Evolutionary conservation across 2,888 invertebrate species (phyloP).

Genomic region (Diplazon laetatorius): DNA sequence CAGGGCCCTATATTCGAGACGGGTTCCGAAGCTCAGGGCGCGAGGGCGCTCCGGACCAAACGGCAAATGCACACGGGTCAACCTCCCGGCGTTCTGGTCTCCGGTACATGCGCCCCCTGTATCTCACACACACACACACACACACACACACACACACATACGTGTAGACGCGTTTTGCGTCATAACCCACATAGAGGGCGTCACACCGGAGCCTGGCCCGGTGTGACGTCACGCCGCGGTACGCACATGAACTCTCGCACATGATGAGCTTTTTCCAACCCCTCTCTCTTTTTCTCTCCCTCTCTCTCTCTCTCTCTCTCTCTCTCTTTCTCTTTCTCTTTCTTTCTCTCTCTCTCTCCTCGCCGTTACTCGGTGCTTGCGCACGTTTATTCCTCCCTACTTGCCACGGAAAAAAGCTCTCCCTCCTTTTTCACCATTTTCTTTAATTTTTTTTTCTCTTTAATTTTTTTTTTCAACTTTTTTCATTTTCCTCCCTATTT

Average conservation of each 20-base stretch:
- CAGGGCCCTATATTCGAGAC: conserved; percentile 48
- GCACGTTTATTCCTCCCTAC: neutral
- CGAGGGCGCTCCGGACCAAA: conserved; percentile 68
- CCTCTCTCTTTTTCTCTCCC: neutral
- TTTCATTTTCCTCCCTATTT: neutral
- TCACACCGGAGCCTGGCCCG: conserved; percentile 75
- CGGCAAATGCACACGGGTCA: conserved; percentile 75
- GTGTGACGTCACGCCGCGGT: conserved; percentile 60
- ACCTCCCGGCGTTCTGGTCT: conserved; percentile 64
- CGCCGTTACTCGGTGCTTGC: neutral
- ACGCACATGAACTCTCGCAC: conserved; percentile 57
- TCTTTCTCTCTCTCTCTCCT: conserved; percentile 15
- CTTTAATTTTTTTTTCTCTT: too few species aligned
- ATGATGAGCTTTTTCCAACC: conserved; percentile 47
- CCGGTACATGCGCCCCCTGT: neutral
- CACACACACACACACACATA: conserved; percentile 30
- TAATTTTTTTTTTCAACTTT: too few species aligned
- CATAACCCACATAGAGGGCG: conserved; percentile 80
- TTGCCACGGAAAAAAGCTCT: conserved; percentile 2
- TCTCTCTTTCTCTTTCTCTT: neutral
- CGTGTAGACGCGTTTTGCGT: conserved; percentile 71
- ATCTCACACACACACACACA: conserved; percentile 62
- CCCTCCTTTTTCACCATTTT: neutral
- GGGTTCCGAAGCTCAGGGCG: conserved; percentile 37
- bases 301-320: neutral